Evolutionary conservation across 1,140 invertebrate species (phyloP).

Genomic region (Neodiprion lecontei): DNA sequence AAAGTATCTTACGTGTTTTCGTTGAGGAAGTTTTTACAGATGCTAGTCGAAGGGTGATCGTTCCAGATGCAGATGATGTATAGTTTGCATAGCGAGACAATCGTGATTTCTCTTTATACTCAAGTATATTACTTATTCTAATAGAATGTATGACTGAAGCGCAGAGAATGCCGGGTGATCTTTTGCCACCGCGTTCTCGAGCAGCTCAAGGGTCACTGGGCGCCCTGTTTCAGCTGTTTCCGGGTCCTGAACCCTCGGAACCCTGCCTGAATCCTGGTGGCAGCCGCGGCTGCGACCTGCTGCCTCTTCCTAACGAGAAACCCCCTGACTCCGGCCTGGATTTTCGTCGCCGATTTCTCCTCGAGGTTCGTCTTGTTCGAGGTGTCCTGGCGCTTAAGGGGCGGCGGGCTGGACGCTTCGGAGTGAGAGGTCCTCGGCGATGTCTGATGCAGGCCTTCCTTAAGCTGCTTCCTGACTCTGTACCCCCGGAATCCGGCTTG

Average conservation of each 20-base stretch:
- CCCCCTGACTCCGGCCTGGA: conserved; percentile 77
- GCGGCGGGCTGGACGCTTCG: conserved; percentile 15
- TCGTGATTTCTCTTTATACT: no score
- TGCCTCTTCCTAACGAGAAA: conserved; percentile 72
- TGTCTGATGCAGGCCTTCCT: conserved; percentile 35
- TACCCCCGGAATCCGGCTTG: conserved; percentile 78
- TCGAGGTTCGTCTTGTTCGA: conserved; percentile 46
- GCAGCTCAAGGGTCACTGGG: conserved; percentile 33
- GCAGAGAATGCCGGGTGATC: background rate
- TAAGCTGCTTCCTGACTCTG: conserved; percentile 70
- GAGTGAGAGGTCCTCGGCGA: conserved; percentile 8
- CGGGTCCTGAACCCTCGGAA: conserved; percentile 67
- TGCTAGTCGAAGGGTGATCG: no score
- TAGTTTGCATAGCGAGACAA: no score
- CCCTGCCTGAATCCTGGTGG: conserved; percentile 68
- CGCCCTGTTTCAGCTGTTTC: conserved; percentile 53
- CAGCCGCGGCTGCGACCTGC: conserved; percentile 63
- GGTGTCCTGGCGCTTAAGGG: conserved; percentile 26
- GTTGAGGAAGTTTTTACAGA: no score
- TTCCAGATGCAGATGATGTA: no score
- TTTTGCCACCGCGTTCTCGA: background rate
- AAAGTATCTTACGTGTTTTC: no score
- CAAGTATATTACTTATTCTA: background rate
- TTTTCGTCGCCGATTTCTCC: conserved; percentile 75
- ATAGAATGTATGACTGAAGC: background rate